phyloP scores from a whole-genome alignment of 2,888 invertebrate species.

The Phasia obesa region DNA sequence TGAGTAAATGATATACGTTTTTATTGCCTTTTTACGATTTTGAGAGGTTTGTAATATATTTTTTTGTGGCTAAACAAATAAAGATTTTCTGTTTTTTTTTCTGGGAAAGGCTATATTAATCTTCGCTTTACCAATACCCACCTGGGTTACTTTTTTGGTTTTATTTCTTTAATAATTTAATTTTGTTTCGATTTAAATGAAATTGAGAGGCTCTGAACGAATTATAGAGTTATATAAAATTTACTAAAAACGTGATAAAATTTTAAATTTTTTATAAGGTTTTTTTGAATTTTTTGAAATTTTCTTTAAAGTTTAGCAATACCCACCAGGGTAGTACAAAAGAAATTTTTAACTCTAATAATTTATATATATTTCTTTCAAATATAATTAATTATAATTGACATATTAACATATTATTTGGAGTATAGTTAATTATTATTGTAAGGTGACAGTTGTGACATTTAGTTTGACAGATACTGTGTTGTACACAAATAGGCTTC shows the following conservation, averaged over 20 bases:
- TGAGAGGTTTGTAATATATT: too few species aligned
- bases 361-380: not conserved
- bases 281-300: not conserved
- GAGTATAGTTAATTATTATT: not conserved
- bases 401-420: not conserved
- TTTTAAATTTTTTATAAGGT: not conserved
- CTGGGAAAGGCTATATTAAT: too few species aligned
- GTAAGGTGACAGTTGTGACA: not conserved
- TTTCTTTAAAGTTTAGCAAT: not conserved
- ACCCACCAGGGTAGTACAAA: not conserved
- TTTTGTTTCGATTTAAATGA: not conserved
- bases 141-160: not conserved
- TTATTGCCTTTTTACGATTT: too few species aligned
- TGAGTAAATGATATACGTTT: too few species aligned
- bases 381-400: not conserved
- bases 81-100: too few species aligned
- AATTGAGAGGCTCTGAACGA: not conserved
- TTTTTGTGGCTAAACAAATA: too few species aligned
- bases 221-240: not conserved
- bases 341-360: not conserved
- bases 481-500: not conserved
- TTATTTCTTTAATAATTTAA: slow-evolving; percentile 6
- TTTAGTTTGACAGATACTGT: not conserved
- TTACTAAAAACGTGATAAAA: not conserved
- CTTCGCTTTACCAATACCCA: slow-evolving; percentile 11